A percentile compares a stretch with the other conserved stretches of the same genome.
Conservation (phyloP, 1,140 invertebrate species). For the Acromyrmex heyeri region DNA sequence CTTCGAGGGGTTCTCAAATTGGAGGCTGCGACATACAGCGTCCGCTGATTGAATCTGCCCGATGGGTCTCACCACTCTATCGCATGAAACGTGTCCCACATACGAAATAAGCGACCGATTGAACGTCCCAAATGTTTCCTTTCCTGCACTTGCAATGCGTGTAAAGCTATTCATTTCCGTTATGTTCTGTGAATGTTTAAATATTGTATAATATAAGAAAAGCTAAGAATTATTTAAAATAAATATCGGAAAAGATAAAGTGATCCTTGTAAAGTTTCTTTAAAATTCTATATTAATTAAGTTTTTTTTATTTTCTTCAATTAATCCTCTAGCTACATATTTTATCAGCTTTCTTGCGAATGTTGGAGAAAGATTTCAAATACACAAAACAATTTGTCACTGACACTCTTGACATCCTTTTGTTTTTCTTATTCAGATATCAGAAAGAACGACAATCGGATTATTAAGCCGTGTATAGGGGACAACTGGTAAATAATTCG, state of each 20-base stretch:
- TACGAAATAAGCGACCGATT: conserved; percentile 26
- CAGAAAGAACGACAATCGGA: background rate
- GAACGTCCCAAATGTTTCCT: conserved; percentile 7
- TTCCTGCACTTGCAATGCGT: conserved; percentile 15
- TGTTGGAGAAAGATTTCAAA: background rate
- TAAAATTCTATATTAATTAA: background rate
- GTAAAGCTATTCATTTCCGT: conserved; percentile 5
- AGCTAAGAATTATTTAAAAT: background rate
- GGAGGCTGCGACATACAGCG: conserved; percentile 41
- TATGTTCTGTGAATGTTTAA: background rate
- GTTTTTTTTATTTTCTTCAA: background rate
- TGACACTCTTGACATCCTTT: background rate
- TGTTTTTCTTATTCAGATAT: background rate
- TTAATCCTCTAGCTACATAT: background rate
- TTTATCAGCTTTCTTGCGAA: background rate
- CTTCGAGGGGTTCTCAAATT: conserved; percentile 83
- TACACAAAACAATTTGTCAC: background rate
- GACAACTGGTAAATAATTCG: conserved; percentile 32
- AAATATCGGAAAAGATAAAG: background rate
- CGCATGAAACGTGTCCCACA: conserved; percentile 15
- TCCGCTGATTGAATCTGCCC: conserved; percentile 51
- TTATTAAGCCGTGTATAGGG: conserved; percentile 10
- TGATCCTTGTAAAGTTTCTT: background rate
- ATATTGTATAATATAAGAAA: background rate
- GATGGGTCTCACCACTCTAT: background rate